A percentile compares a stretch with the other conserved stretches of the same genome.
phyloP scores from a whole-genome alignment of 2,113 vertebrate genomes.

The Aptenodytes patagonicus region DNA sequence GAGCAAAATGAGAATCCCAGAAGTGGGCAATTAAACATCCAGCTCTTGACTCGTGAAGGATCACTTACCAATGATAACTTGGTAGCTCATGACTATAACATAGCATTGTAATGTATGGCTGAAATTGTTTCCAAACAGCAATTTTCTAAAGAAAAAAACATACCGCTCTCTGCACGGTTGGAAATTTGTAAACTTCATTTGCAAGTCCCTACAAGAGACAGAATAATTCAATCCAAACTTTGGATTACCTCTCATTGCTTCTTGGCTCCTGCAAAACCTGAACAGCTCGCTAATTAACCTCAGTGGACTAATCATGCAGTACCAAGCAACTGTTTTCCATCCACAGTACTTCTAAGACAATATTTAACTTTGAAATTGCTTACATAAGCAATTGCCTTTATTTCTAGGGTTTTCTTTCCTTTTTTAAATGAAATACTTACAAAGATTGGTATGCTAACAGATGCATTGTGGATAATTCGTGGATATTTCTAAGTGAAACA shows the following conservation, averaged over 20 bases:
- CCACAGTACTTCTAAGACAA: neutral
- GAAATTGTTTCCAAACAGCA: neutral
- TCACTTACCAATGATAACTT: neutral
- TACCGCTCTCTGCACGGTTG: neutral
- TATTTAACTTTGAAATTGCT: constrained; percentile 16
- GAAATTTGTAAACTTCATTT: constrained; percentile 20
- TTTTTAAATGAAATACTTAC: neutral
- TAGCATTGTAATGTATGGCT: neutral
- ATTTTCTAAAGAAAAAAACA: neutral
- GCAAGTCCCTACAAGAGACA: constrained; percentile 3
- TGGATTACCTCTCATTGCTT: constrained; percentile 20
- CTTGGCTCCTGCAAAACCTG: constrained; percentile 11
- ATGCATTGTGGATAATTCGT: neutral
- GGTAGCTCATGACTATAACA: neutral
- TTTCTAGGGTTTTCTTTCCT: constrained; percentile 9
- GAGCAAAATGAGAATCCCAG: neutral
- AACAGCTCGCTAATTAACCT: constrained; percentile 15
- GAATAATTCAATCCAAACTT: constrained; percentile 11
- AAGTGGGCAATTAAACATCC: neutral
- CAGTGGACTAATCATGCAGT: neutral
- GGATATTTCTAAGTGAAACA: neutral
- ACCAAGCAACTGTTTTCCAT: constrained; percentile 38
- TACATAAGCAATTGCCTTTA: neutral
- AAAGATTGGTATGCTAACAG: neutral
- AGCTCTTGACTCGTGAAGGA: neutral